Evolutionary conservation across 2,888 invertebrate species (phyloP).

Genomic region (Crepidodera aurea): DNA sequence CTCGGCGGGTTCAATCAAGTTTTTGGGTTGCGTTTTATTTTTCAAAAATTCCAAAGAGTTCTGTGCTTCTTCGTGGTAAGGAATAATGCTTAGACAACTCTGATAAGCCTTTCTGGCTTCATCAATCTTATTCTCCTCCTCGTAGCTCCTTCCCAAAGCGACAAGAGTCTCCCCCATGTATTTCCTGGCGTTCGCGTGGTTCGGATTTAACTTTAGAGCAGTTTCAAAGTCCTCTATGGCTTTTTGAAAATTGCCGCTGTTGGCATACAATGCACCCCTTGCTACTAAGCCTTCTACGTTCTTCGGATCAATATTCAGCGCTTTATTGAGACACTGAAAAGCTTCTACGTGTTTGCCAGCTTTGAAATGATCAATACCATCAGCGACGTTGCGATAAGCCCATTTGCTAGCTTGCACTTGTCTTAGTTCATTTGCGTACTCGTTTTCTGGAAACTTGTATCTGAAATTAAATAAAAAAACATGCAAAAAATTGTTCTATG

Average conservation of each 20-base stretch:
- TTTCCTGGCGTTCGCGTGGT: constrained; percentile 91
- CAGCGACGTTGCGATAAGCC: constrained; percentile 92
- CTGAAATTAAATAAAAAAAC: constrained; percentile 59
- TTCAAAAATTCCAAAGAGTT: constrained; percentile 84
- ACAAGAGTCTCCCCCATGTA: constrained; percentile 94
- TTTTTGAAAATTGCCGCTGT: constrained; percentile 91
- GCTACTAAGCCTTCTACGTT: constrained; percentile 94
- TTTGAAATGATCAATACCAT: constrained; percentile 95
- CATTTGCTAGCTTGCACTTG: constrained; percentile 92
- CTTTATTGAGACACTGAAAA: constrained; percentile 92
- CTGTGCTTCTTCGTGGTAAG: constrained; percentile 87
- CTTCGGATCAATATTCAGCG: constrained; percentile 87
- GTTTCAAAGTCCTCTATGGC: constrained; percentile 95
- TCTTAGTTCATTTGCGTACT: constrained; percentile 84
- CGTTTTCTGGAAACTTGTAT: constrained; percentile 78
- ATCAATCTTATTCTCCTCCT: constrained; percentile 85
- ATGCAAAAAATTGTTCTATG: constrained; percentile 9
- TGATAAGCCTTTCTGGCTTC: constrained; percentile 87
- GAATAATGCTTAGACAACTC: constrained; percentile 83
- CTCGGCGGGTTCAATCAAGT: constrained; percentile 71
- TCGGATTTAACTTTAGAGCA: constrained; percentile 86
- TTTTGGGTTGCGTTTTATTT: constrained; percentile 69
- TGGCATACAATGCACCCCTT: constrained; percentile 90
- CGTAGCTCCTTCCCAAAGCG: constrained; percentile 86
- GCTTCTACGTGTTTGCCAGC: constrained; percentile 92